A percentile compares a stretch with the other conserved stretches of the same genome.
Evolutionary conservation across 2,113 vertebrate species (phyloP).

Genomic region (Phoxinus phoxinus): DNA sequence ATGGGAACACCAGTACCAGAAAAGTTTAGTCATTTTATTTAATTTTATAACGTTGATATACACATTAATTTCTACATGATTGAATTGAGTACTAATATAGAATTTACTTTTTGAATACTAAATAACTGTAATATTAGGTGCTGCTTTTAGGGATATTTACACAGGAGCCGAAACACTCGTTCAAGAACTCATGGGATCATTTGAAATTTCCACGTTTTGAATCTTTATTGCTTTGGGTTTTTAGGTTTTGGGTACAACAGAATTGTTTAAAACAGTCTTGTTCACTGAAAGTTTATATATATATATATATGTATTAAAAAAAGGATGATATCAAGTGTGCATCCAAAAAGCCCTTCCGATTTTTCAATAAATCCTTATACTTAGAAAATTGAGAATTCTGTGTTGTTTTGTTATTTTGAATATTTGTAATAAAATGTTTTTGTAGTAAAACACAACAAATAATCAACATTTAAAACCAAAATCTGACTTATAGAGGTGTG

Average conservation of each 20-base stretch:
- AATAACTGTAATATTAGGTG: no score
- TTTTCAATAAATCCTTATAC: not conserved
- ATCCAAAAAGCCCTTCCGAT: not conserved
- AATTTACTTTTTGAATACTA: no score
- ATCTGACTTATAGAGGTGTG: not conserved
- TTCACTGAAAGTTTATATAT: no score
- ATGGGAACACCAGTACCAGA: no score
- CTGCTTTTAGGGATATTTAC: no score
- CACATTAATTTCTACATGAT: no score
- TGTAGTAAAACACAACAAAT: not conserved
- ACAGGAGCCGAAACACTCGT: no score
- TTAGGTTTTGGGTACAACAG: not conserved
- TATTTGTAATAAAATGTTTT: not conserved
- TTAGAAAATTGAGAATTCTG: not conserved
- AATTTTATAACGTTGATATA: no score
- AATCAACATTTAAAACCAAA: not conserved
- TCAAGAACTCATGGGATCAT: no score
- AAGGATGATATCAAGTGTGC: not conserved
- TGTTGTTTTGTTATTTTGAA: not conserved
- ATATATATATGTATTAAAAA: no score
- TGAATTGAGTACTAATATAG: no score
- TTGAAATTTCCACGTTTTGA: not conserved
- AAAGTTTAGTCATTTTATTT: no score
- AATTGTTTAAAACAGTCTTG: not conserved
- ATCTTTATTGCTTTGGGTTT: not conserved